Conservation (phyloP, 2,113 vertebrate genomes). For the Morone saxatilis region DNA sequence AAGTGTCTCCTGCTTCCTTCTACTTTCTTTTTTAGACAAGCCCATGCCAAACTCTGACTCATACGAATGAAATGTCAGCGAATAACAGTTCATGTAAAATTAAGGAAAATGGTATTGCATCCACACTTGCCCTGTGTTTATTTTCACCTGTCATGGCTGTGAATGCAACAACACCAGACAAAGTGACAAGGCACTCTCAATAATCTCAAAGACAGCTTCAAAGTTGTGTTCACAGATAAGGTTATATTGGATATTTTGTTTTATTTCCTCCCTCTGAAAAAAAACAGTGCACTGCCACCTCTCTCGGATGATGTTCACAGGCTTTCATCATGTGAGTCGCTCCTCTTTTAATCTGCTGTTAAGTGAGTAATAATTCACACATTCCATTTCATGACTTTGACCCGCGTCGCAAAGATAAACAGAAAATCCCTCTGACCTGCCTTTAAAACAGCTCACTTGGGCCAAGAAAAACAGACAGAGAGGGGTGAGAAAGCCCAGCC, state of each 20-base stretch:
- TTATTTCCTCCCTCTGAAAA: slow-evolving; percentile 70
- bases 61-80: slow-evolving; percentile 73
- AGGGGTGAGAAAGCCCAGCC: slow-evolving; percentile 42
- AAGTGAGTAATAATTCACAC: slow-evolving; percentile 77
- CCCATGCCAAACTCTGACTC: slow-evolving; percentile 82
- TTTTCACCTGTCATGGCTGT: slow-evolving; percentile 61
- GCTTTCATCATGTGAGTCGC: slow-evolving; percentile 68
- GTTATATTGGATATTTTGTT: slow-evolving; percentile 70
- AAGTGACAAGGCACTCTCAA: slow-evolving; percentile 65
- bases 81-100: slow-evolving; percentile 75
- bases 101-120: slow-evolving; percentile 58
- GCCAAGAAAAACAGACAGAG: slow-evolving; percentile 62
- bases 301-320: slow-evolving; percentile 59
- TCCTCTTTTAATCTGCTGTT: slow-evolving; percentile 76
- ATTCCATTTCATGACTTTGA: slow-evolving; percentile 76
- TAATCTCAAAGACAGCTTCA: slow-evolving; percentile 68
- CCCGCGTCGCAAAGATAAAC: slow-evolving; percentile 74
- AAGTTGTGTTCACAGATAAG: slow-evolving; percentile 73
- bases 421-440: slow-evolving; percentile 74
- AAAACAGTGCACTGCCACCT: slow-evolving; percentile 35
- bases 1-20: slow-evolving; percentile 63
- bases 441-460: slow-evolving; percentile 63
- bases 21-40: slow-evolving; percentile 4
- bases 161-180: slow-evolving; percentile 43
- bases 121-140: slow-evolving; percentile 57